Base-by-base conservation (phyloP, 2,888 invertebrate genomes). In the Phortica okadai region DNA sequence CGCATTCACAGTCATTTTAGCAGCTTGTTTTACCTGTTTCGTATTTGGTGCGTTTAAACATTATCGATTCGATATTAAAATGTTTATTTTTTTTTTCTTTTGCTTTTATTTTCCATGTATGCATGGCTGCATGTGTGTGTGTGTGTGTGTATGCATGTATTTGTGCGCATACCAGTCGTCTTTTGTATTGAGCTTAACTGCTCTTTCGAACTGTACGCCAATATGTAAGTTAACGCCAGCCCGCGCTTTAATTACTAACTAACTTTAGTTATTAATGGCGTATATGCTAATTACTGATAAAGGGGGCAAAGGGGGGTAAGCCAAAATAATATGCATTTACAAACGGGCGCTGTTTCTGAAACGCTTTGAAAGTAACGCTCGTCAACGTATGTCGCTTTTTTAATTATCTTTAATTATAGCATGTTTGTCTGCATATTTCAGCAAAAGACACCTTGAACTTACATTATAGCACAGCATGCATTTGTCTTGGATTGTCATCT, bases 21-120 rank as follows among this genome's bases (percentile, higher is more conserved):
- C 78, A 87, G 88, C 86, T 83, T 74, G 85, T 86, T 87, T 87
- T 84, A 86, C 88, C 85, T 83, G 85, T 86, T 83, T 82, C 42
- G 6, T 45, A 33, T 62, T 33, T 8, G 45, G 50, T 72, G 6
- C n/a, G 6, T 72, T 72, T 72, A 21, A 33, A 21, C 14, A 14
- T 56, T 72, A 72, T 64, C 64, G 41, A 64, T 59, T 59, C 25
- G 59, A 59, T 59, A 59, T 59, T 59, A 64, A 64, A 64, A 42
- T 10, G 14, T n/a, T 72, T 3, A 14, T 69, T 67, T 45, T 69
- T 16, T 16, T 69, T 69, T 69, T 21, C 45, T n/a, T 54, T 70
- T 66, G 4, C 8, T 66, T 14, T 42, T 21, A 25, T 25, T 62
- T 62, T 11, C 7, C 62, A 66, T 66, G 42, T 33, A 16, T 66